Evolutionary conservation across 1,140 invertebrate genomes (phyloP), one percentile per base, ranked within the genome.

Genomic region (Spodoptera frugiperda): DNA sequence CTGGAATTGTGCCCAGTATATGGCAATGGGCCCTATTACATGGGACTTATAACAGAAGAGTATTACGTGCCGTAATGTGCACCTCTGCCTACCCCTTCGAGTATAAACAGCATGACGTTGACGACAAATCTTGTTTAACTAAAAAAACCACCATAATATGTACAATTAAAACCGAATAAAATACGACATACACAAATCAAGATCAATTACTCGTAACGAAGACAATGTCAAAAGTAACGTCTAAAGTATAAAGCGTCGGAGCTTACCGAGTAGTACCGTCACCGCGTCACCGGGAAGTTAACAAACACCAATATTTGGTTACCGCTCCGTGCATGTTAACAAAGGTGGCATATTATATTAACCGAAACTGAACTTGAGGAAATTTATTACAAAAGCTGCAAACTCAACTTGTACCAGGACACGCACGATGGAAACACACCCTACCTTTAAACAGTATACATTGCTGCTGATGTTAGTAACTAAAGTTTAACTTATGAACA

Each of bases 331-430:
- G 84, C 84, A 83, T 84, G 83, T 87, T 88, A 88, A 87, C 85
- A 87, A 82, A 85, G 78, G 80, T 87, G 85, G 84, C 85, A 85
- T 88, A 87, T 85, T 87, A 87, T 88, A 88, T 87, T 86, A 86
- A 87, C 83, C 82, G 74, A 83, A 85, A 83, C 82, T 80, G 79
- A 84, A 88, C 85, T 84, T 83, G 67, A 75, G 79, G 82, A 82
- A 88, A 88, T 85, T 88, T 88, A 88, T 88, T 82, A 82, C 82
- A 83, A 81, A 86, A 86, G 80, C 82, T 84, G 59, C 73, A 77
- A 81, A 75, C 39, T 73, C 71, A 57, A 63, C 54, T 55, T 57
- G 33, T 63, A 86, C 82, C 71, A 33, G 17, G 10, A 30, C 10
- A 61, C n/a, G 30, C 4, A 8, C 44, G 53, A 30, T 9, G 5